Base-by-base conservation (phyloP, 2,888 invertebrate genomes). In the Aspidapion aeneum region DNA sequence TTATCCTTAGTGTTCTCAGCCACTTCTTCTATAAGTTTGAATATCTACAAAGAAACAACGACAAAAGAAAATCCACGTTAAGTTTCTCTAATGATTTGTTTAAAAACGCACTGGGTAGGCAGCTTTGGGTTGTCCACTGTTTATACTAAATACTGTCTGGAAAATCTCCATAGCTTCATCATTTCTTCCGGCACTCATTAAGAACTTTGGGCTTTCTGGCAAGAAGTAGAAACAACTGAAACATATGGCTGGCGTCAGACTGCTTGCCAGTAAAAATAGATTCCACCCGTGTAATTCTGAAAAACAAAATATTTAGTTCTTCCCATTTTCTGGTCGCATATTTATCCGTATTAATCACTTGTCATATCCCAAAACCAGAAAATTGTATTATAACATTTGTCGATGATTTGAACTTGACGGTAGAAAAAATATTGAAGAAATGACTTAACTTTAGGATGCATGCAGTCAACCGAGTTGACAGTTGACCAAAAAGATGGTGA, bases 191-290 rank as follows among this genome's bases (percentile, higher is more conserved):
- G 86, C 82, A 1, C 87, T 84, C 84, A 91, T 87, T 1, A 91
- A 81, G 77, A 89, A 91, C 77, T 90, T 90, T 9, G 91, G 91
- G 74, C 90, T 91, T 77, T 92, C 92, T 0, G 91, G 90, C 62
- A 89, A 80, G 64, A 84, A 82, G 65, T 85, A 78, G 58, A 87
- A 79, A 0, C 83, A 80, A 49, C 87, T 66, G 0, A 87, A 87
- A 1, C 89, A 85, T 0, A 90, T 68, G 0, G 92, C 74, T 35
- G 88, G 87, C 2, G 91, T 88, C 64, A 90, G 63, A 0, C 86
- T 80, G 77, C 83, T 81, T 0, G 85, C 75, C 56, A 86, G 74
- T 17, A 88, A 79, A 72, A 86, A 87, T 54, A 86, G 70, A 72
- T 87, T 86, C 86, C 86, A 87, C 0, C 85, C 18, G 35, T 60